A percentile compares a stretch with the other conserved stretches of the same genome.
Evolutionary conservation across 2,888 invertebrate species (phyloP).

Genomic region (Drosophila kanekoi): DNA sequence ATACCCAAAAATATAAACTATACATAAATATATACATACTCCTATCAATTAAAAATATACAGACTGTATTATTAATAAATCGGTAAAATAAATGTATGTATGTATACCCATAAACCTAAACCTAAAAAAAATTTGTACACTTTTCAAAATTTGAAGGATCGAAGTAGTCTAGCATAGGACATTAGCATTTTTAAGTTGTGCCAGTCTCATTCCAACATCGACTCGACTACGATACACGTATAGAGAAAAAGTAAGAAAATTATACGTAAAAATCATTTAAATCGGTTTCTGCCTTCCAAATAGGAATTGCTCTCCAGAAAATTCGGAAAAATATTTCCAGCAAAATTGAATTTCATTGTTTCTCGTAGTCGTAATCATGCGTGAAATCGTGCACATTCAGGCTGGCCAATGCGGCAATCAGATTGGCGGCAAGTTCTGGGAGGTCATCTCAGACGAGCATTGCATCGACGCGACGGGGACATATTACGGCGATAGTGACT

Average conservation of each 20-base stretch:
- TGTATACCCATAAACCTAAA: not conserved
- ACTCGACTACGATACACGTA: constrained; percentile 59
- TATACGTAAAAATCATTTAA: constrained; percentile 49
- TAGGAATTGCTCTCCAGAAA: constrained; percentile 8
- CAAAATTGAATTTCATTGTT: constrained; percentile 14
- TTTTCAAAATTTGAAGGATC: constrained; percentile 23
- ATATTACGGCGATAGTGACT: constrained; percentile 95
- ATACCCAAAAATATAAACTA: not conserved
- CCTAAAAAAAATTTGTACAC: not conserved
- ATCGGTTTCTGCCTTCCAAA: constrained; percentile 26
- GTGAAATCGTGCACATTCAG: constrained; percentile 98
- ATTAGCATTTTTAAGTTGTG: constrained; percentile 4
- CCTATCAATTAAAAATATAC: not conserved
- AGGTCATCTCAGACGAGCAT: constrained; percentile 98
- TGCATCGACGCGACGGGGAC: constrained; percentile 96
- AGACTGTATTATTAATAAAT: constrained; percentile 10
- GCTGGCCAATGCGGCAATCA: constrained; percentile 98
- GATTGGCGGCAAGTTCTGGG: constrained; percentile 98
- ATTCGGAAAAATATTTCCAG: constrained; percentile 4
- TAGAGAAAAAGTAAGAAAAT: constrained; percentile 54
- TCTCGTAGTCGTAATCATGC: constrained; percentile 88
- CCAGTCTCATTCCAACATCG: constrained; percentile 54
- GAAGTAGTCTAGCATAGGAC: constrained; percentile 39
- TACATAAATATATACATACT: not conserved
- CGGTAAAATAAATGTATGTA: not conserved